Percentiles rank a stretch among this genome's conserved stretches.
Conservation (phyloP, 2,113 vertebrate genomes). For the Willisornis vidua region DNA sequence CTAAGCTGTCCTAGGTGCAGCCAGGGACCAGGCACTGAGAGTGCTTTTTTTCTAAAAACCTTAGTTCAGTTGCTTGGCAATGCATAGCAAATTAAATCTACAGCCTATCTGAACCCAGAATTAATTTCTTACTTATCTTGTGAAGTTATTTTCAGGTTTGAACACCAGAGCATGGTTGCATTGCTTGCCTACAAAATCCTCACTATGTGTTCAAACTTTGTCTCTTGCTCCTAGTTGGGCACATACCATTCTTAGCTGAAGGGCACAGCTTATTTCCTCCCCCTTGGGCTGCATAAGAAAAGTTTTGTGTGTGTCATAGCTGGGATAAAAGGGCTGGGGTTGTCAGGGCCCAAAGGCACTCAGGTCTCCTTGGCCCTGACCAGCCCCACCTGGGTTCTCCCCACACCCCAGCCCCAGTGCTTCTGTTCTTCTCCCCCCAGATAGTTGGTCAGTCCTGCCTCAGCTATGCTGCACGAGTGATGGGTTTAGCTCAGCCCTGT, state of each 20-base stretch:
- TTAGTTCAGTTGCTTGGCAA: not conserved
- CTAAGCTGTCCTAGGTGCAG: not conserved
- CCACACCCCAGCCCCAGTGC: not conserved
- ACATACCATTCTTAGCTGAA: not conserved
- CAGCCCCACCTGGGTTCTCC: not conserved
- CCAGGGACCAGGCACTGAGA: not conserved
- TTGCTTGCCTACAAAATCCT: not conserved
- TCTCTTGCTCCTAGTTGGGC: not conserved
- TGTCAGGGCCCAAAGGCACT: not conserved
- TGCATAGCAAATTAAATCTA: not conserved
- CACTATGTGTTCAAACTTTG: not conserved
- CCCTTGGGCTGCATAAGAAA: not conserved
- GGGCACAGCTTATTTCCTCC: not conserved
- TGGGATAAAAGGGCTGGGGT: not conserved
- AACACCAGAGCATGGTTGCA: not conserved
- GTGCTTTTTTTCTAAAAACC: not conserved
- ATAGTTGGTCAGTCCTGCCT: accelerated
- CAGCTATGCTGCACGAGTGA: not conserved
- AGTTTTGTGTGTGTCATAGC: not conserved
- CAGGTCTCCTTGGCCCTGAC: not conserved
- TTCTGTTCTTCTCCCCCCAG: not conserved
- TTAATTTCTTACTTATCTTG: not conserved
- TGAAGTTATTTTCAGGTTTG: not conserved
- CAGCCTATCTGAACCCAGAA: not conserved
- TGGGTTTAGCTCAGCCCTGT: not conserved